These are phyloP conservation scores for Meles meles DNA, from an alignment of 2,113 vertebrate species.

Conservation along the genomic window DNA sequence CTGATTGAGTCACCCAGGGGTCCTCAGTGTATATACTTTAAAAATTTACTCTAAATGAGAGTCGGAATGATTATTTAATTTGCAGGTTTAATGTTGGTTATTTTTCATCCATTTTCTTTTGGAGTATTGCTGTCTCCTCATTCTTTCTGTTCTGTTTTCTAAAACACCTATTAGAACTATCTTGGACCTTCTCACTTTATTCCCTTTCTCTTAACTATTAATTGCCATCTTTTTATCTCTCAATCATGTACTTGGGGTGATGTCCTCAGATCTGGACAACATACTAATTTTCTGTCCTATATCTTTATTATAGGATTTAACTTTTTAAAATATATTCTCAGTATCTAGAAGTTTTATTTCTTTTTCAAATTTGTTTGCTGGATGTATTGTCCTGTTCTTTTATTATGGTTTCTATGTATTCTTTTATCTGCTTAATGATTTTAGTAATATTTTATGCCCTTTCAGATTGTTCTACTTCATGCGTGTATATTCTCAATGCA, in stretches of 20 bases:
- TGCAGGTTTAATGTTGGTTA: not conserved
- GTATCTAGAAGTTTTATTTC: not conserved
- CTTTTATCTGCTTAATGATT: not conserved
- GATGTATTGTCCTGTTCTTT: not conserved
- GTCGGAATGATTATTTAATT: not conserved
- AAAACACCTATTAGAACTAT: not conserved
- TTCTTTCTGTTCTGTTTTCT: not conserved
- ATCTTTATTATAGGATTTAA: not conserved
- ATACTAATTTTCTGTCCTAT: not conserved
- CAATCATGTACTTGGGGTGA: not conserved
- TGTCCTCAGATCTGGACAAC: not conserved
- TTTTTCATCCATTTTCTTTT: not conserved
- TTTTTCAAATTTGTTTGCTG: conserved; percentile 17
- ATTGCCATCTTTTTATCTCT: not conserved
- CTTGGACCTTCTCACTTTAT: not conserved
- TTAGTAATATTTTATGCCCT: not conserved
- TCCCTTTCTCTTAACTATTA: not conserved
- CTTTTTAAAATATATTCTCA: not conserved
- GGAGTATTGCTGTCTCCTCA: not conserved
- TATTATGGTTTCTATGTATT: not conserved
- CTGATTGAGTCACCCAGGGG: not conserved
- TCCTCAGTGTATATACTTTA: not conserved
- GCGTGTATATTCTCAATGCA: not conserved
- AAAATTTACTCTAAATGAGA: not conserved
- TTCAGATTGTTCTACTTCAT: not conserved